phyloP scores from a whole-genome alignment of 2,797 vertebrate genomes.

The Lepus townsendii region DNA sequence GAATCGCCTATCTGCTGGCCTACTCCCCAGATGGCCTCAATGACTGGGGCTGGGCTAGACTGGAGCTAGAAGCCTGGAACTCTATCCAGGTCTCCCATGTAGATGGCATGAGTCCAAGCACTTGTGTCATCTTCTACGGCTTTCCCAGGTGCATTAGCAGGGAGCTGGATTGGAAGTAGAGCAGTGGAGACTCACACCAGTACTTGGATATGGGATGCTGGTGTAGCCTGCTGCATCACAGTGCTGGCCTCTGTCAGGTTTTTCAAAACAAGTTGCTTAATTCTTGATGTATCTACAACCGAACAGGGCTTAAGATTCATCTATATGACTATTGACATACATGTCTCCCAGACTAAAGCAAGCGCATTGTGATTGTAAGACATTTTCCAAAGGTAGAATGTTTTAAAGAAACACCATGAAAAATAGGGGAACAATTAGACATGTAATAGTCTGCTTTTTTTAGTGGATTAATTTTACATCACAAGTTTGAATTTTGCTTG shows the following conservation, averaged over 20 bases:
- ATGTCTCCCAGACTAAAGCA: not conserved
- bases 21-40: no score
- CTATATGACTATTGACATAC: not conserved
- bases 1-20: no score
- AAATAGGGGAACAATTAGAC: not conserved
- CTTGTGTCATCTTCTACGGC: no score
- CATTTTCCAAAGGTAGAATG: not conserved
- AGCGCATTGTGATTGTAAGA: not conserved
- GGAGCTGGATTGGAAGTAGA: no score
- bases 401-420: not conserved
- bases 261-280: not conserved
- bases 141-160: no score
- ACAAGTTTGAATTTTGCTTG: slow-evolving; percentile 13
- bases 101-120: no score
- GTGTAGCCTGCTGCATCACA: no score
- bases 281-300: not conserved
- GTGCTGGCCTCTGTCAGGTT: not conserved
- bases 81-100: no score
- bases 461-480: slow-evolving; percentile 4
- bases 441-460: not conserved
- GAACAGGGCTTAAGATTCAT: not conserved
- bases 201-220: no score
- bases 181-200: no score
- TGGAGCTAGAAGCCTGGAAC: no score
- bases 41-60: no score